A percentile compares a stretch with the other conserved stretches of the same genome.
These are phyloP conservation scores for Ceraclea dissimilis DNA, from an alignment of 2,888 invertebrate genomes.

Conservation along the genomic window DNA sequence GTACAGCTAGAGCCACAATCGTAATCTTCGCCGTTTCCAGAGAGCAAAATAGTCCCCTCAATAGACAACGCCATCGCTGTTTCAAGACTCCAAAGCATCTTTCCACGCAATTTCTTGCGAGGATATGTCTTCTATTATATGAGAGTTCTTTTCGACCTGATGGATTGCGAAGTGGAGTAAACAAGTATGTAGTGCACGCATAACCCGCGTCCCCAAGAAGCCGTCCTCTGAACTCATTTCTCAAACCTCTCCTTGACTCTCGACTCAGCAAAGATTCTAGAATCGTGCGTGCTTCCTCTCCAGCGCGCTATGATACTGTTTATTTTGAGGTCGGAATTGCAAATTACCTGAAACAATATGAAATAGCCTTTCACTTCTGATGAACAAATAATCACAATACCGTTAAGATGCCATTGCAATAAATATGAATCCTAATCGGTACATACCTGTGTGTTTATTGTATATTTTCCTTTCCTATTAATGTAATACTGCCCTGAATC, in stretches of 20 bases:
- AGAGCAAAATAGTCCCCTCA: slow-evolving; percentile 14
- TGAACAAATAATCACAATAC: background rate
- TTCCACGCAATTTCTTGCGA: slow-evolving; percentile 21
- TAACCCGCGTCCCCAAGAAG: slow-evolving; percentile 22
- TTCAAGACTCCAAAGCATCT: slow-evolving; percentile 25
- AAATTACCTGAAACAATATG: slow-evolving; percentile 16
- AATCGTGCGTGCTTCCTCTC: slow-evolving; percentile 26
- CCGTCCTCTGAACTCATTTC: slow-evolving; percentile 10
- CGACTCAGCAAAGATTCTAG: slow-evolving; percentile 22
- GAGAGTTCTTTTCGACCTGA: slow-evolving; percentile 9
- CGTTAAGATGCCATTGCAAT: background rate
- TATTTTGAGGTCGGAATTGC: slow-evolving; percentile 25
- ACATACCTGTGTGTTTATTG: slow-evolving; percentile 8
- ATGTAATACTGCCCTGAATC: slow-evolving; percentile 7
- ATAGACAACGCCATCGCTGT: slow-evolving; percentile 21
- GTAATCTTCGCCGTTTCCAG: slow-evolving; percentile 7
- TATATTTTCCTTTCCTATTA: slow-evolving; percentile 7
- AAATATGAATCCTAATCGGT: no score
- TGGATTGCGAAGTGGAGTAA: slow-evolving; percentile 17
- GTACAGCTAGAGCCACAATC: slow-evolving; percentile 19
- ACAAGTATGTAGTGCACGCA: slow-evolving; percentile 15
- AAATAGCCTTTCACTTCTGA: background rate
- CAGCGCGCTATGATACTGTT: slow-evolving; percentile 26
- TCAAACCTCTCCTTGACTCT: slow-evolving; percentile 18
- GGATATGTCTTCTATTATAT: slow-evolving; percentile 22